Evolutionary conservation across 2,113 vertebrate genomes (phyloP).

Genomic region (Pristiophorus japonicus): DNA sequence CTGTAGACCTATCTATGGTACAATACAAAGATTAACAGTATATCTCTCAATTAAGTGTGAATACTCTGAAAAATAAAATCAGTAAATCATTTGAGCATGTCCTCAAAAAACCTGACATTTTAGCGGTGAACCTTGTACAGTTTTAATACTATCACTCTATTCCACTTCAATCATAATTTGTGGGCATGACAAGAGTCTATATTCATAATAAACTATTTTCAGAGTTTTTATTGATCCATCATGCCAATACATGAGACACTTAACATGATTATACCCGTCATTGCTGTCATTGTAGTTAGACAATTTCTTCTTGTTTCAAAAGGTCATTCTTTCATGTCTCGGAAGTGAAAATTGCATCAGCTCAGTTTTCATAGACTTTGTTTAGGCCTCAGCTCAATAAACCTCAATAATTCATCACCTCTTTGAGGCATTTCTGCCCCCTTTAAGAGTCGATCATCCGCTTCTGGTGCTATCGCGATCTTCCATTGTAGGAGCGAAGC

Average conservation of each 20-base stretch:
- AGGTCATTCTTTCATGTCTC: constrained; percentile 24
- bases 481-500: too few species aligned
- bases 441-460: background rate
- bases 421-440: background rate
- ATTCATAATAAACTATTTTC: constrained; percentile 29
- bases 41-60: too few species aligned
- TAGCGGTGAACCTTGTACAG: background rate
- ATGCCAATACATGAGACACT: background rate
- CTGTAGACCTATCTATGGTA: too few species aligned
- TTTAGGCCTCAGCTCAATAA: too few species aligned
- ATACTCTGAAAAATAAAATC: background rate
- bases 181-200: background rate
- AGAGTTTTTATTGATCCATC: constrained; percentile 37
- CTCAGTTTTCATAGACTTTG: too few species aligned
- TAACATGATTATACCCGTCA: constrained; percentile 36
- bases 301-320: constrained; percentile 29
- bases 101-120: too few species aligned
- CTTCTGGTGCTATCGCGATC: too few species aligned
- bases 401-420: background rate
- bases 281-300: constrained; percentile 20
- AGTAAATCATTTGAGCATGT: background rate
- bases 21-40: too few species aligned
- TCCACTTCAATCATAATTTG: background rate
- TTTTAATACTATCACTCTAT: background rate
- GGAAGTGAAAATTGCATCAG: too few species aligned